These are phyloP conservation scores for Julus scandinavius DNA, from an alignment of 2,888 invertebrate species.

Conservation along the genomic window DNA sequence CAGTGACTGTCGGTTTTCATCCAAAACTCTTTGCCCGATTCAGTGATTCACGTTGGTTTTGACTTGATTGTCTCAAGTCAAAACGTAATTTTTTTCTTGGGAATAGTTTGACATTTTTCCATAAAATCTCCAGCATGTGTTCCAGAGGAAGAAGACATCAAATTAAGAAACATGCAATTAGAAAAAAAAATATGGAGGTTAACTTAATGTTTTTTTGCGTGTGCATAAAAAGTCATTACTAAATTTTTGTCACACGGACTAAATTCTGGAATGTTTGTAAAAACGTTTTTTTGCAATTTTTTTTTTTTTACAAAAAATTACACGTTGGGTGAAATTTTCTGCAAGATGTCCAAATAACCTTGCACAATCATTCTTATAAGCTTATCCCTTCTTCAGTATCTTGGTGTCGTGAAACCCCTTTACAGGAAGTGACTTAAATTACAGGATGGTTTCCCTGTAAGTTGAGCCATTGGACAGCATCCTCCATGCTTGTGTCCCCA, in stretches of 20 bases:
- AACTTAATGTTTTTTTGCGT: background rate
- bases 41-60: background rate
- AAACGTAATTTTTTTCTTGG: too few relatives aligned
- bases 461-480: too few relatives aligned
- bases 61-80: background rate
- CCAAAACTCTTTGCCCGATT: conserved; percentile 1
- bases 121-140: background rate
- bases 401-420: too few relatives aligned
- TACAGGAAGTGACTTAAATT: too few relatives aligned
- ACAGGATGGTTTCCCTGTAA: too few relatives aligned
- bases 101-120: background rate
- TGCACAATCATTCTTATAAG: background rate
- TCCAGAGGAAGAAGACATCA: background rate
- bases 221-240: background rate
- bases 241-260: background rate
- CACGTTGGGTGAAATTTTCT: too few relatives aligned
- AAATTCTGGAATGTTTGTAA: background rate
- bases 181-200: background rate
- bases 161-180: background rate
- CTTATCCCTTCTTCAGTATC: background rate
- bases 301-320: background rate
- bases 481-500: too few relatives aligned
- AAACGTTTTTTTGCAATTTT: background rate
- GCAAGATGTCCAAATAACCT: background rate
- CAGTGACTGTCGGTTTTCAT: background rate